Evolutionary conservation across 2,797 vertebrate genomes (phyloP).

Genomic region (Chromobotia macracanthus): DNA sequence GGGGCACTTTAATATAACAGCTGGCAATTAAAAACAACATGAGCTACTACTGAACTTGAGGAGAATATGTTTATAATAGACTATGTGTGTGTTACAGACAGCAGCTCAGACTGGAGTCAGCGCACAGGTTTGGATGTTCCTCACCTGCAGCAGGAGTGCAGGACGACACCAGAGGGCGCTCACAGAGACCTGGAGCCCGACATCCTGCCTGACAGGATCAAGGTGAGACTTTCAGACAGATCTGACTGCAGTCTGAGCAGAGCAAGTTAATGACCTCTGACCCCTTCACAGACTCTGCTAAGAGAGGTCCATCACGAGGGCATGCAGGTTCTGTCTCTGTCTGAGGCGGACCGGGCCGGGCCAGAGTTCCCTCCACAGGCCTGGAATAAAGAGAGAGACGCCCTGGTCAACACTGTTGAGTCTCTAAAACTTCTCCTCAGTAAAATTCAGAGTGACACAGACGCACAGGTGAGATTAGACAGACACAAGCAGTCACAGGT

Average conservation of each 20-base stretch:
- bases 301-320: slow-evolving; percentile 94
- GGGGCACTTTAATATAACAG: no score
- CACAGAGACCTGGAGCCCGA: slow-evolving; percentile 82
- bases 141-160: slow-evolving; percentile 80
- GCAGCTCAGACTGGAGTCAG: slow-evolving; percentile 92
- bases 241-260: not conserved
- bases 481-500: no score
- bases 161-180: slow-evolving; percentile 80
- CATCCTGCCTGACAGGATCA: slow-evolving; percentile 87
- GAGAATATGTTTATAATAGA: no score
- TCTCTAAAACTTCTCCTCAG: slow-evolving; percentile 72
- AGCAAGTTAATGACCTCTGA: not conserved
- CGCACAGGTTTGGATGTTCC: slow-evolving; percentile 76
- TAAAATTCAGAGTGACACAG: slow-evolving; percentile 83
- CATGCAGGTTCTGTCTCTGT: slow-evolving; percentile 92
- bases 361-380: slow-evolving; percentile 68
- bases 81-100: slow-evolving; percentile 74
- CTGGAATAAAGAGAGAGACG: slow-evolving; percentile 85
- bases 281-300: slow-evolving; percentile 80
- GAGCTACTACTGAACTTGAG: no score
- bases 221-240: slow-evolving; percentile 75
- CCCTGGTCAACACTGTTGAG: slow-evolving; percentile 82
- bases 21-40: no score
- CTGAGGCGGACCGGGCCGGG: slow-evolving; percentile 71
- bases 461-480: slow-evolving; percentile 79